These are phyloP conservation scores for Helicorthomorpha holstii DNA, from an alignment of 1,140 invertebrate species.

Conservation along the genomic window DNA sequence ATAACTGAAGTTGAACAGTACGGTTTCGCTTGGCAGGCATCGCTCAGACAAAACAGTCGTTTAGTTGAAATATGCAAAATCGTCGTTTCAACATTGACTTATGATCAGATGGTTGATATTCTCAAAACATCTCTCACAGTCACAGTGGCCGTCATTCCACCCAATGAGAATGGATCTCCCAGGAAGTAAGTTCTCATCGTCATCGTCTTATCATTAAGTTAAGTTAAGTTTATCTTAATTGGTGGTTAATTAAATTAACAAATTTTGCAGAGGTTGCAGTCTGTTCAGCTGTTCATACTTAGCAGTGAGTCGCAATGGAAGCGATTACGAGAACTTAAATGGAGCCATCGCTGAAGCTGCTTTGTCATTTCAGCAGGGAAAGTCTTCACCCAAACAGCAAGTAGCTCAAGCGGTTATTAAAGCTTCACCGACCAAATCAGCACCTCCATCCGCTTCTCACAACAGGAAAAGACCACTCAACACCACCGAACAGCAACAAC, in stretches of 20 bases:
- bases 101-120: constrained; percentile 87
- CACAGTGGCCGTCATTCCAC: constrained; percentile 64
- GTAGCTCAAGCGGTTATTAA: too few species aligned
- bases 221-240: too few species aligned
- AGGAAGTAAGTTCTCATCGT: constrained; percentile 29
- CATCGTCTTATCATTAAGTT: neutral
- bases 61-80: constrained; percentile 82
- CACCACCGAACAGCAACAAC: too few species aligned
- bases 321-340: constrained; percentile 47
- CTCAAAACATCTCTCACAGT: constrained; percentile 76
- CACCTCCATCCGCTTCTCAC: too few species aligned
- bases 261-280: constrained; percentile 44
- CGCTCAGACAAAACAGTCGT: constrained; percentile 67
- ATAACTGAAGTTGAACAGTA: constrained; percentile 82
- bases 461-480: too few species aligned
- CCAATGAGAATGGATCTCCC: constrained; percentile 45
- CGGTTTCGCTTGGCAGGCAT: constrained; percentile 75
- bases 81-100: constrained; percentile 69
- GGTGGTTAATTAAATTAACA: too few species aligned
- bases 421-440: too few species aligned
- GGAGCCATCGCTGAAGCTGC: neutral
- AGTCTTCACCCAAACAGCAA: neutral
- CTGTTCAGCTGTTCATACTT: constrained; percentile 48
- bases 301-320: constrained; percentile 38
- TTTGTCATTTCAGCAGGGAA: neutral